These are phyloP conservation scores for Chironex yamaguchii DNA, from an alignment of 30 jellyfish, hydroid and myxozoan species.

Conservation along the genomic window DNA sequence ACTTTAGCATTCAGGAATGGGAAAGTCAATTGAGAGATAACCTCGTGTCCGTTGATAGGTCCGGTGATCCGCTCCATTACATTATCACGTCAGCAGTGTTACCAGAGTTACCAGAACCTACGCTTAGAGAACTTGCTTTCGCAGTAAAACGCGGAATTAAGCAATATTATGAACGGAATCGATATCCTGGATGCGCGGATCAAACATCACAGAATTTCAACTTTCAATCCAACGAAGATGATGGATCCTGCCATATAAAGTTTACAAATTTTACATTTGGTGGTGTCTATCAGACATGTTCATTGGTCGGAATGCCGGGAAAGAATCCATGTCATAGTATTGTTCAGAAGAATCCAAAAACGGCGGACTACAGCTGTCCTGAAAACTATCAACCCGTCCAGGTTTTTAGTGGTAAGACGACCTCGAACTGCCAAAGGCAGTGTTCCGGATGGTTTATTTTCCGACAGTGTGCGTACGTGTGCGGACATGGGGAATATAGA, in stretches of 20 bases:
- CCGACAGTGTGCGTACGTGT: slow-evolving; percentile 65
- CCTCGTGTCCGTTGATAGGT: slow-evolving; percentile 77
- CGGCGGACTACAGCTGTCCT: slow-evolving; percentile 77
- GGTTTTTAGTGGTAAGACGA: slow-evolving; percentile 52
- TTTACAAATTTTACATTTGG: slow-evolving; percentile 76
- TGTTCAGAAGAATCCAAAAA: slow-evolving; percentile 75
- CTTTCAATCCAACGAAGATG: slow-evolving; percentile 79
- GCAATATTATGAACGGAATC: slow-evolving; percentile 71
- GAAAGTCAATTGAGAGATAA: slow-evolving; percentile 50
- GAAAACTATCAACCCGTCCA: slow-evolving; percentile 45
- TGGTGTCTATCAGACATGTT: slow-evolving; percentile 80
- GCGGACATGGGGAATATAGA: slow-evolving; percentile 66
- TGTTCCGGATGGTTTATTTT: slow-evolving; percentile 75
- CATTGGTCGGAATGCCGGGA: slow-evolving; percentile 59
- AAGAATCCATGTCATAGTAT: slow-evolving; percentile 47
- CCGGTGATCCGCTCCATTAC: slow-evolving; percentile 82
- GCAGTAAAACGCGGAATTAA: slow-evolving; percentile 58
- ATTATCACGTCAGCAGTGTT: slow-evolving; percentile 66
- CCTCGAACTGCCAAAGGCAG: slow-evolving; percentile 73
- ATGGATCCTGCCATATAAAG: slow-evolving; percentile 67
- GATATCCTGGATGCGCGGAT: slow-evolving; percentile 71
- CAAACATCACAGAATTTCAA: slow-evolving; percentile 66
- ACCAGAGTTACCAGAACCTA: slow-evolving; percentile 81
- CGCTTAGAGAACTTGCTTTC: slow-evolving; percentile 64
- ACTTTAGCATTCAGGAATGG: slow-evolving; percentile 65